Conservation (phyloP, 2,888 invertebrate genomes). For the Alcis repandata region DNA sequence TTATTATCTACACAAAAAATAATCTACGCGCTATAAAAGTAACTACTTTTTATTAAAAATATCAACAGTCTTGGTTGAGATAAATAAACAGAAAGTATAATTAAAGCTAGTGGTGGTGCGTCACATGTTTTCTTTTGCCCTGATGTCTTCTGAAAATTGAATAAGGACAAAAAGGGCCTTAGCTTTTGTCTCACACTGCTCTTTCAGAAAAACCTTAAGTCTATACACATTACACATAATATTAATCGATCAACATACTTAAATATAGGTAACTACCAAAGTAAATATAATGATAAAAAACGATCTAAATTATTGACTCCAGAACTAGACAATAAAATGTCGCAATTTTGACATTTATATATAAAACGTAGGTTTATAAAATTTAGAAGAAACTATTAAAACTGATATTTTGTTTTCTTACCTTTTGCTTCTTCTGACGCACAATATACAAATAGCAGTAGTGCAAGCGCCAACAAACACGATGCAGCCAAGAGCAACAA, state of each 20-base stretch:
- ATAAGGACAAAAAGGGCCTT: constrained; percentile 61
- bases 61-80: constrained; percentile 39
- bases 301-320: too few relatives aligned
- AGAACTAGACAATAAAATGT: too few relatives aligned
- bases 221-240: too few relatives aligned
- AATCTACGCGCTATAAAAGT: constrained; percentile 26
- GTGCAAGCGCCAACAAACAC: constrained; percentile 93
- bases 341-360: too few relatives aligned
- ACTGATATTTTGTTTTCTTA: constrained; percentile 55
- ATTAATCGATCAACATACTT: too few relatives aligned
- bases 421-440: constrained; percentile 89
- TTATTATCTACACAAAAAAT: constrained; percentile 33
- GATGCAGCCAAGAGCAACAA: constrained; percentile 92
- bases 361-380: too few relatives aligned
- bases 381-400: too few relatives aligned
- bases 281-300: too few relatives aligned
- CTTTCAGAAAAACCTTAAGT: too few relatives aligned
- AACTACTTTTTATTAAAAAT: constrained; percentile 42
- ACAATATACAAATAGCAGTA: constrained; percentile 92
- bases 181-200: constrained; percentile 36
- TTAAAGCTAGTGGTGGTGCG: constrained; percentile 53
- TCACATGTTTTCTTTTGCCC: constrained; percentile 77
- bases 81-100: constrained; percentile 40
- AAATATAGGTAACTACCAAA: too few relatives aligned
- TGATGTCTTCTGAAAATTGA: constrained; percentile 80